Percentiles rank a stretch among this genome's conserved stretches.
These are phyloP conservation scores for Trachops cirrhosus DNA, from an alignment of 2,797 vertebrate genomes.

Conservation along the genomic window DNA sequence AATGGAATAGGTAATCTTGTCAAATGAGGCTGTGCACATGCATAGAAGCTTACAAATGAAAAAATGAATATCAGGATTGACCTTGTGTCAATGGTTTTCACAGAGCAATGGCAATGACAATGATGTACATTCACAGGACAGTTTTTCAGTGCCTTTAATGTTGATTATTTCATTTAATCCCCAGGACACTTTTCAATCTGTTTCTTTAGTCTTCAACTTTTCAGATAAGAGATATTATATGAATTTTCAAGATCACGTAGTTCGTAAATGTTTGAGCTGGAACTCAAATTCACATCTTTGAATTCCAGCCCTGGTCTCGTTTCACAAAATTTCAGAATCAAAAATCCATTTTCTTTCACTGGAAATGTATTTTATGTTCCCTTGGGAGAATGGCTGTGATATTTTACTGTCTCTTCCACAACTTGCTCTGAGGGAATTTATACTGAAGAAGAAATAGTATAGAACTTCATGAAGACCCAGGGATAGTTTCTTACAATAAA, in stretches of 20 bases:
- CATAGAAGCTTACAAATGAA: neutral
- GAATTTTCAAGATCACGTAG: neutral
- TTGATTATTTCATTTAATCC: neutral
- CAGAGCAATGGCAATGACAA: neutral
- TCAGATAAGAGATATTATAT: neutral
- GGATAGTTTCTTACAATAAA: neutral
- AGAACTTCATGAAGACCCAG: conserved; percentile 11
- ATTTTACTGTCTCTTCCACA: neutral
- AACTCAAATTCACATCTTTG: neutral
- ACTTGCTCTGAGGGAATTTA: neutral
- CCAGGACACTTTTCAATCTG: neutral
- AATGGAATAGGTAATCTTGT: neutral
- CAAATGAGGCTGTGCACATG: neutral
- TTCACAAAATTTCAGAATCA: conserved; percentile 20
- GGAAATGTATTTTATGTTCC: neutral
- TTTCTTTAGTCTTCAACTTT: neutral
- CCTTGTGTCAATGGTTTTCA: neutral
- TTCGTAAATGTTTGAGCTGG: neutral
- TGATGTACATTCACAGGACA: neutral
- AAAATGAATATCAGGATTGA: neutral
- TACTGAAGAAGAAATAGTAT: neutral
- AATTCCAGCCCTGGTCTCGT: neutral
- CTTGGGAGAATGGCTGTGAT: neutral
- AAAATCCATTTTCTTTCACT: neutral
- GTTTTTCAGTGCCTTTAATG: neutral